Evolutionary conservation across 2,888 invertebrate genomes (phyloP), one percentile per base, ranked within the genome.

Genomic region (Charanyca ferruginea): DNA sequence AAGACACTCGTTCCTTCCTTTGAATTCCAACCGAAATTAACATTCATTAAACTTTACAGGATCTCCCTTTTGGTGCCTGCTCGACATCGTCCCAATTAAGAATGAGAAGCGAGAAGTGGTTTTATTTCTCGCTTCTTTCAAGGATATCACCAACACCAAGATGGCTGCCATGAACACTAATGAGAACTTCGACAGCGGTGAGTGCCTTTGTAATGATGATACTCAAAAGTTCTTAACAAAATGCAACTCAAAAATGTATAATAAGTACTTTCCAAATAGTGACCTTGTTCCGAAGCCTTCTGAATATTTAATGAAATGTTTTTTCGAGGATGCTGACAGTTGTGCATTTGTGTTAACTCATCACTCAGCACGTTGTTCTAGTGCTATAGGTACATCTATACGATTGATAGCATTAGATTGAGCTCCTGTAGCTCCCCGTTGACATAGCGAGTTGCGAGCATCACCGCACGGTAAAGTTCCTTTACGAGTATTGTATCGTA

Each of bases 41-140:
- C 79, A 85, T 80, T 80, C 35, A 84, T 86, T 84, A 69, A 76
- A 80, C 81, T 84, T 89, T 86, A 53, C 96, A 99, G 99, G 98
- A 79, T 97, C 97, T 83, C 98, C 98, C 60, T 99, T 99, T 94
- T 98, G 99, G 98, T 99, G 99, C 95, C 96, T 99, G 84, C 96
- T 99, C 94, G 99, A 99, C 95, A 98, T 99, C 92, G 99, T 99
- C 75, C 99, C 99, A 89, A 99, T 99, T 95, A 99, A 99, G 96
- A 99, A 99, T 96, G 99, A 99, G 93, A 99, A 99, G 94, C 97
- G 99, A 76, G 99, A 99, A 96, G 99, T 99, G 88, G 99, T 99
- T 35, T 96, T 99, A 86, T 99, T 98, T 93, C 97, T 99, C 91
- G 99, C 99, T 74, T 99, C 99, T 23, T 99, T 99, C 96, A 99